Percentiles rank a stretch among this genome's conserved stretches.
These are phyloP conservation scores for Diplosoma virens DNA, from an alignment of 23 tunicate species.

Conservation along the genomic window DNA sequence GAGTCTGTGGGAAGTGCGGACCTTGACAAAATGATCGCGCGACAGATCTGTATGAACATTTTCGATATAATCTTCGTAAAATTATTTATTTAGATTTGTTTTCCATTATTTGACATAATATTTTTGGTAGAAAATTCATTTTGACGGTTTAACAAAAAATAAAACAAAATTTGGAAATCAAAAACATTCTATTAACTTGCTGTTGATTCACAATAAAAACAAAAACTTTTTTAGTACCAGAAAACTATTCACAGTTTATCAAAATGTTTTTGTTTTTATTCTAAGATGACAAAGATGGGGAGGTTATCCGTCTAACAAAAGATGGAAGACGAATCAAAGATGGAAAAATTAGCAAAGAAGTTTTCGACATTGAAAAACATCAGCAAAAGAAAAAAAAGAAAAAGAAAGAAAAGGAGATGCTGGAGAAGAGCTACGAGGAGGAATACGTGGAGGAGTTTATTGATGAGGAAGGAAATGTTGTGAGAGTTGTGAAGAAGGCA, in stretches of 20 bases:
- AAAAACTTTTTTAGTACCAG: too few relatives aligned
- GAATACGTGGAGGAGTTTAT: constrained; percentile 86
- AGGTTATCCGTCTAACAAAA: constrained; percentile 77
- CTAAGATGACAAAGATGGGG: constrained; percentile 90
- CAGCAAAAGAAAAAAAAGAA: constrained; percentile 85
- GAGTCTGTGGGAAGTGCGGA: constrained; percentile 88
- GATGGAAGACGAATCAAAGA: constrained; percentile 89
- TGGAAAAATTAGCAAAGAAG: constrained; percentile 91
- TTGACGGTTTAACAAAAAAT: too few relatives aligned
- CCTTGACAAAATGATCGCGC: constrained; percentile 57
- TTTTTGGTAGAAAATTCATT: too few relatives aligned
- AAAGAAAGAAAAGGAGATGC: constrained; percentile 64
- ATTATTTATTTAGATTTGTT: too few relatives aligned
- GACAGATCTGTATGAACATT: constrained; percentile 68
- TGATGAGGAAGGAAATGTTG: constrained; percentile 87
- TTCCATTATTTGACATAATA: too few relatives aligned
- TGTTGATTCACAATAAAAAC: too few relatives aligned
- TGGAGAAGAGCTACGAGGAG: constrained; percentile 87
- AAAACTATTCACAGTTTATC: too few relatives aligned
- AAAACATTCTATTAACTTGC: too few relatives aligned
- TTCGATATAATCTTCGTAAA: neutral
- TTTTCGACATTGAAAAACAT: constrained; percentile 80
- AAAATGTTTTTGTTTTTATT: neutral
- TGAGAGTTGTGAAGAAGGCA: constrained; percentile 83
- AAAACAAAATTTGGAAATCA: too few relatives aligned